These are phyloP conservation scores for Muscicapa adusta DNA, from an alignment of 2,113 vertebrate genomes.

Conservation along the genomic window DNA sequence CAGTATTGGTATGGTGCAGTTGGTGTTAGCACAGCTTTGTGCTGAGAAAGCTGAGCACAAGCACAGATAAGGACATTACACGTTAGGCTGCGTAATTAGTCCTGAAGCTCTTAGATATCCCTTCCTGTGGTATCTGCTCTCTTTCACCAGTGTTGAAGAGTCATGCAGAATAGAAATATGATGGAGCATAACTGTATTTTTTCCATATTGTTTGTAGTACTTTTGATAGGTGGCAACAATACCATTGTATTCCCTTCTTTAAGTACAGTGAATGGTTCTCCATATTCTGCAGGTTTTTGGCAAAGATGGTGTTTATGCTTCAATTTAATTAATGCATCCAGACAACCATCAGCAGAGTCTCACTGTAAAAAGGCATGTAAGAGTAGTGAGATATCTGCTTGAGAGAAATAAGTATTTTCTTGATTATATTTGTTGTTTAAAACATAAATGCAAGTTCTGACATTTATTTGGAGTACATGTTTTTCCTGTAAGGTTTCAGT, in stretches of 20 bases:
- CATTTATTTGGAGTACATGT: background rate
- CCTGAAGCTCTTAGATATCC: background rate
- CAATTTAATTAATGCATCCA: background rate
- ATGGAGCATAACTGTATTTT: background rate
- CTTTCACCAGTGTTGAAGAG: background rate
- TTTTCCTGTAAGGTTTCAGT: background rate
- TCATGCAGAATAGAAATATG: background rate
- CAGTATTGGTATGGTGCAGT: background rate
- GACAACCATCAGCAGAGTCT: background rate
- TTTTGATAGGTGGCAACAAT: background rate
- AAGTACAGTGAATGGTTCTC: background rate
- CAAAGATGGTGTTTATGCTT: background rate
- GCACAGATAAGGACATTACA: no score
- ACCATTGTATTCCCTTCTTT: background rate
- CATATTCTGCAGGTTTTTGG: background rate
- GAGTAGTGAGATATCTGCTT: background rate
- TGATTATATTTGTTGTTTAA: background rate
- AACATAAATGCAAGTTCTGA: background rate
- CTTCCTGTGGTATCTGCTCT: background rate
- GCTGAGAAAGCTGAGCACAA: background rate
- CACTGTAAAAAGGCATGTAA: background rate
- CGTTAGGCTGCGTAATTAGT: rapidly evolving
- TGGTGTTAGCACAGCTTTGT: background rate
- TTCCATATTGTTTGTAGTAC: background rate
- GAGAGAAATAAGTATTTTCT: background rate